phyloP scores from a whole-genome alignment of 1,140 invertebrate species.

The Hylyphantes graminicola region DNA sequence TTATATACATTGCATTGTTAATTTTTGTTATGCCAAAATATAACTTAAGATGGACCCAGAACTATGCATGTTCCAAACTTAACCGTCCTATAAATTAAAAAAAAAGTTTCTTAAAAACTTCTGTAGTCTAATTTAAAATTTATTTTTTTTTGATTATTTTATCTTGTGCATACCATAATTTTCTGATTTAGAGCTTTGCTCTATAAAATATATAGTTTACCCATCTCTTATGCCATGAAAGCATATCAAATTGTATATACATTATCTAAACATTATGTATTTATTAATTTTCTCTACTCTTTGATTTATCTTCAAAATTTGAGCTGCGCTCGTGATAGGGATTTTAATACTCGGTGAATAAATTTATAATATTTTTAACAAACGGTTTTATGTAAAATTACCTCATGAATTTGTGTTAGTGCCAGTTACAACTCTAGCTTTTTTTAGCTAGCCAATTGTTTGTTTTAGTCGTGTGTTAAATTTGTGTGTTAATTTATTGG shows the following conservation, averaged over 20 bases:
- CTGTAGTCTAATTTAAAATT: not conserved
- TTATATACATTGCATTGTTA: not conserved
- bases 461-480: conserved; percentile 20
- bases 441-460: conserved; percentile 39
- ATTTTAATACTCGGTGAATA: not conserved
- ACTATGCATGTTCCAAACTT: not conserved
- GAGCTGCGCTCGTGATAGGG: conserved; percentile 1
- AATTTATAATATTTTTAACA: not conserved
- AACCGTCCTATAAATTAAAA: not conserved
- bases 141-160: conserved; percentile 1
- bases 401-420: not conserved
- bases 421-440: conserved; percentile 18
- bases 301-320: not conserved
- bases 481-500: conserved; percentile 51
- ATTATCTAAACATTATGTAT: not conserved
- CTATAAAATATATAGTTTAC: not conserved
- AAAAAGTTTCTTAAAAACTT: not conserved
- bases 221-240: not conserved
- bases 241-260: conserved; percentile 17
- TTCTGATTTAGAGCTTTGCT: conserved; percentile 12
- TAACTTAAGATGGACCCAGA: not conserved
- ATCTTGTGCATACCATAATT: not conserved
- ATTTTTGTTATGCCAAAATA: not conserved
- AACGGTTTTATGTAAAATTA: not conserved
- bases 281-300: not conserved